phyloP scores from a whole-genome alignment of 2,888 invertebrate species.

The Eristalinus aeneus region DNA sequence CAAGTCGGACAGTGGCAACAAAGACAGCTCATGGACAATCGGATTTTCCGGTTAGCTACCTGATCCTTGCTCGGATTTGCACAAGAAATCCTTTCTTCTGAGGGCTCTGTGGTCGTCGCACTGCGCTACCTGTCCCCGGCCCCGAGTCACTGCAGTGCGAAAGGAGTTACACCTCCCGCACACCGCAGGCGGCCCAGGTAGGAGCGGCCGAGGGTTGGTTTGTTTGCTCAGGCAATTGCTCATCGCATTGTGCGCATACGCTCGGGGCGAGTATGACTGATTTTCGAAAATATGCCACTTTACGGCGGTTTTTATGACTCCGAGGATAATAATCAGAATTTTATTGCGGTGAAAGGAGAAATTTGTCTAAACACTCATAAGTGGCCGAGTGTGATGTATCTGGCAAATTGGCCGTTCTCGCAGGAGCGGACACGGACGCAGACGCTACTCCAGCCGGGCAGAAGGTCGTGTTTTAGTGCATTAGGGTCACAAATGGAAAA shows the following conservation, averaged over 20 bases:
- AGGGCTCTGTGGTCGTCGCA: slow-evolving; percentile 36
- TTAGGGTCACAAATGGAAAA: slow-evolving; percentile 37
- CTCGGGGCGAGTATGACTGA: slow-evolving; percentile 39
- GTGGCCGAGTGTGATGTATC: slow-evolving; percentile 21
- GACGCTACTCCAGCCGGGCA: background rate
- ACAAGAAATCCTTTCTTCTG: slow-evolving; percentile 42
- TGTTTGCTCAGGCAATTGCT: slow-evolving; percentile 60
- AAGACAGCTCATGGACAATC: slow-evolving; percentile 51
- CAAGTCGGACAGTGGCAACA: slow-evolving; percentile 22
- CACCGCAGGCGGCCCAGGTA: slow-evolving; percentile 45
- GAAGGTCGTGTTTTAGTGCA: slow-evolving; percentile 22
- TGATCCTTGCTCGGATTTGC: slow-evolving; percentile 55
- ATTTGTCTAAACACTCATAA: slow-evolving; percentile 27
- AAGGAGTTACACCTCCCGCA: slow-evolving; percentile 66
- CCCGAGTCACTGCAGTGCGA: slow-evolving; percentile 48
- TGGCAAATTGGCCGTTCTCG: slow-evolving; percentile 29
- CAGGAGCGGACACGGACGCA: background rate
- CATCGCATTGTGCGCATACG: slow-evolving; percentile 29
- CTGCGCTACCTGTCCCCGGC: background rate
- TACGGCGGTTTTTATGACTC: slow-evolving; percentile 44
- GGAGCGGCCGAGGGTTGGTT: slow-evolving; percentile 59
- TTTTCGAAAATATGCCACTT: slow-evolving; percentile 58
- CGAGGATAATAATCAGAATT: slow-evolving; percentile 66
- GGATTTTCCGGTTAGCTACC: slow-evolving; percentile 65
- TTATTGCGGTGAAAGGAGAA: slow-evolving; percentile 52